Percentiles rank a stretch among this genome's conserved stretches.
Conservation (phyloP, 2,797 vertebrate species). For the Sebastes minor region DNA sequence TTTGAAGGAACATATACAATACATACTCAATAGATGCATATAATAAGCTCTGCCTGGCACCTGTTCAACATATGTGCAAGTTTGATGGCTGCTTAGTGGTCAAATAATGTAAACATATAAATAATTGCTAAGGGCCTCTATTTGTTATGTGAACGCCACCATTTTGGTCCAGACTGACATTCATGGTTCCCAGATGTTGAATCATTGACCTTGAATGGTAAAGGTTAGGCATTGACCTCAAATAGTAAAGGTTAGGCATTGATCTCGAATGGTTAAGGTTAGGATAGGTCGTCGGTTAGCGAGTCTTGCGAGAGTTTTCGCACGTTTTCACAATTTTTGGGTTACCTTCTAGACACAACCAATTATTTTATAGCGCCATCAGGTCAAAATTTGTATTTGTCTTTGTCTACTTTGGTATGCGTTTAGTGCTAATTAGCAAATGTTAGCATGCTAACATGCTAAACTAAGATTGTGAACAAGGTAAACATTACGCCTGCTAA, state of each 20-base stretch:
- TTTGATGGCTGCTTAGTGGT: neutral
- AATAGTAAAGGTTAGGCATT: too few relatives aligned
- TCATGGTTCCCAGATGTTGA: neutral
- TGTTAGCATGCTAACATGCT: neutral
- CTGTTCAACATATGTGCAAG: neutral
- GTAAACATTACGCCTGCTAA: neutral
- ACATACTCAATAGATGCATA: neutral
- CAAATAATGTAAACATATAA: neutral
- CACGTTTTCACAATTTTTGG: too few relatives aligned
- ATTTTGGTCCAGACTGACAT: neutral
- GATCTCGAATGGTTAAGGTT: too few relatives aligned
- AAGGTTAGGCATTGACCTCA: too few relatives aligned
- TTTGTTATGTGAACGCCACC: neutral
- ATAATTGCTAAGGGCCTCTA: neutral
- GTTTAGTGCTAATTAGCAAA: neutral
- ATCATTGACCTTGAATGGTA: neutral
- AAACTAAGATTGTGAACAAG: neutral
- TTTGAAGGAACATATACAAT: neutral
- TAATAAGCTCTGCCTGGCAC: neutral
- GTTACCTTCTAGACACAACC: too few relatives aligned
- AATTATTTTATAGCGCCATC: too few relatives aligned
- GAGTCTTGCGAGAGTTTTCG: too few relatives aligned
- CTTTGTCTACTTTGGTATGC: neutral
- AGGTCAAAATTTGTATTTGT: neutral
- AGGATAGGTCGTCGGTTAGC: too few relatives aligned